phyloP scores from a whole-genome alignment of 2,113 vertebrate genomes.

The Cephalopholis sonnerati region DNA sequence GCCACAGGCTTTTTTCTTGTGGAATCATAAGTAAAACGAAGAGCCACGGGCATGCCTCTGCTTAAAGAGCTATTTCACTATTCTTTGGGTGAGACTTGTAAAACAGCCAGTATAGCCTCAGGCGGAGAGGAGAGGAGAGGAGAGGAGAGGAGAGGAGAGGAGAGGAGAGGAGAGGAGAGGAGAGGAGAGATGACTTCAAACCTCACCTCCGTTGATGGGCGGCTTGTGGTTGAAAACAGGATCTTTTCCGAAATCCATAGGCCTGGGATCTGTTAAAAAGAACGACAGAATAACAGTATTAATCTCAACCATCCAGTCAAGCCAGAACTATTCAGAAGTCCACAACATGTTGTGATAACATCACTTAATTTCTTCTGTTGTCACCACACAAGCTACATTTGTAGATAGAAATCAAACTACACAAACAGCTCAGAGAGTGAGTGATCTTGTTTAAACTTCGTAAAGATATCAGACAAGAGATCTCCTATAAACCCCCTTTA shows the following conservation, averaged over 20 bases:
- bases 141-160: neutral
- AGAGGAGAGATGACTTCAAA: neutral
- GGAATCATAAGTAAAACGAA: slow-evolving; percentile 43
- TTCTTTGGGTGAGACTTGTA: slow-evolving; percentile 51
- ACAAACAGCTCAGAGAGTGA: slow-evolving; percentile 35
- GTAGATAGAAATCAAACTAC: slow-evolving; percentile 46
- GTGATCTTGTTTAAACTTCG: slow-evolving; percentile 36
- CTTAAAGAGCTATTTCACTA: slow-evolving; percentile 45
- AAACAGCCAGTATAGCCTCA: slow-evolving; percentile 51
- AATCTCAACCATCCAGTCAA: slow-evolving; percentile 43
- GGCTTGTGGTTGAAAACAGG: slow-evolving; percentile 73
- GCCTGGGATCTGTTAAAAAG: slow-evolving; percentile 79
- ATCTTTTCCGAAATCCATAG: slow-evolving; percentile 82
- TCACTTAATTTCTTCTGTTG: slow-evolving; percentile 14
- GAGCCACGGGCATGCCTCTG: slow-evolving; percentile 52
- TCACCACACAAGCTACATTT: slow-evolving; percentile 34
- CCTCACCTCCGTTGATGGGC: slow-evolving; percentile 79
- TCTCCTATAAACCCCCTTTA: slow-evolving; percentile 5
- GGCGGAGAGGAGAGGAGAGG: slow-evolving; percentile 34
- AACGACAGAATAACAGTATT: slow-evolving; percentile 51
- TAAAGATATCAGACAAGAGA: slow-evolving; percentile 33
- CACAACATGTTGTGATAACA: slow-evolving; percentile 27
- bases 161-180: neutral
- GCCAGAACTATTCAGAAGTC: neutral
- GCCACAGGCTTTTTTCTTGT: slow-evolving; percentile 62